These are phyloP conservation scores for Caenorhabditis sinica DNA, from an alignment of 2,888 invertebrate species.

Conservation along the genomic window DNA sequence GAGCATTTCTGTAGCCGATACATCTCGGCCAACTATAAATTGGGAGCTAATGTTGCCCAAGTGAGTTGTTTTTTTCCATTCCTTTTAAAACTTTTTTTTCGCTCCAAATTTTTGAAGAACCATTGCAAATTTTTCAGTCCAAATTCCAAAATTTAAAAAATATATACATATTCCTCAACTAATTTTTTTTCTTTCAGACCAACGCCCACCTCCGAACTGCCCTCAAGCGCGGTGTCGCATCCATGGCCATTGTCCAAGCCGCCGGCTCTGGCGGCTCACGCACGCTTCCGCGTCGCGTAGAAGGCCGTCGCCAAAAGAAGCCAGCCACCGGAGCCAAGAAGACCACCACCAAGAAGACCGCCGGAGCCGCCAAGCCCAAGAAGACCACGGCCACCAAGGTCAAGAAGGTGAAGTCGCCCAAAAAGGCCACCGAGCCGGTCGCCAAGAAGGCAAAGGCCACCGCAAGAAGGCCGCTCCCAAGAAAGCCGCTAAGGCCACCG, in stretches of 20 bases:
- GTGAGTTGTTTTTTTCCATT: not conserved
- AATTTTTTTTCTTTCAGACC: slow-evolving; percentile 69
- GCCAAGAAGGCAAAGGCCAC: slow-evolving; percentile 26
- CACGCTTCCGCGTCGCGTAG: slow-evolving; percentile 70
- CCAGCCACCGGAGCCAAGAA: too few relatives aligned
- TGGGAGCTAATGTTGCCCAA: slow-evolving; percentile 82
- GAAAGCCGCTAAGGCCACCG: too few relatives aligned
- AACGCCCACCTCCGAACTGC: slow-evolving; percentile 84
- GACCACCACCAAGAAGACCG: too few relatives aligned
- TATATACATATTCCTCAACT: too few relatives aligned
- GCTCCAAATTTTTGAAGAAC: not conserved
- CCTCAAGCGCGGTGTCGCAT: slow-evolving; percentile 84
- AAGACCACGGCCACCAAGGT: too few relatives aligned
- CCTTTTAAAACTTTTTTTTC: too few relatives aligned
- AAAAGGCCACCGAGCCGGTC: too few relatives aligned
- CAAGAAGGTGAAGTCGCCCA: too few relatives aligned
- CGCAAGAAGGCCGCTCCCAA: too few relatives aligned
- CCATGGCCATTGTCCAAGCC: slow-evolving; percentile 84
- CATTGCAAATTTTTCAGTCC: too few relatives aligned
- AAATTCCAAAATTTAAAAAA: too few relatives aligned
- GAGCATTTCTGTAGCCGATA: slow-evolving; percentile 85
- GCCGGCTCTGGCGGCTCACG: slow-evolving; percentile 76
- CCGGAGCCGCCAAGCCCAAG: too few relatives aligned
- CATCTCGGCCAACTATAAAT: slow-evolving; percentile 84
- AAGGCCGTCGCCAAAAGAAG: slow-evolving; percentile 23